Evolutionary conservation across 2,888 invertebrate genomes (phyloP).

Genomic region (Caenorhabditis macrosperma): DNA sequence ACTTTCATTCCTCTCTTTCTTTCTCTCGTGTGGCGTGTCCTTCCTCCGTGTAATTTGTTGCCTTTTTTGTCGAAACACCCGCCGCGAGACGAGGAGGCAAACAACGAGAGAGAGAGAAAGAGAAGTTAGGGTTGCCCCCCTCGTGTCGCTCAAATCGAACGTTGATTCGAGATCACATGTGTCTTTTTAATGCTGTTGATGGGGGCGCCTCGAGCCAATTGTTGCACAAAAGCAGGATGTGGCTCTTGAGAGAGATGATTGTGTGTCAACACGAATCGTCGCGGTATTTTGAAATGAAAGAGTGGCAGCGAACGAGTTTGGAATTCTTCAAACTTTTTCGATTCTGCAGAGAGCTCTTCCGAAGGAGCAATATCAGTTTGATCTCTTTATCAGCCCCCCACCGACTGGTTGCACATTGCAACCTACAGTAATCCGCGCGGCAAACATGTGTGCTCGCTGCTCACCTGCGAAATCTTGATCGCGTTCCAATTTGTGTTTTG

Average conservation of each 20-base stretch:
- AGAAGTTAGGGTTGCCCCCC: conserved; percentile 23
- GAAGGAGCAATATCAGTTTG: not conserved
- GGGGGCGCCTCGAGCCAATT: not conserved
- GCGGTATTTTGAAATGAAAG: not conserved
- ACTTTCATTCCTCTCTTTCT: conserved; percentile 7
- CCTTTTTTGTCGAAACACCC: conserved; percentile 21
- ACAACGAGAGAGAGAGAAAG: conserved; percentile 15
- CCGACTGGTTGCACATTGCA: not conserved
- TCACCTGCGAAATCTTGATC: conserved; percentile 66
- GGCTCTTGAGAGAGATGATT: conserved; percentile 2
- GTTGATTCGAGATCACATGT: conserved; percentile 10
- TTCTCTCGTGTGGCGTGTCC: not conserved
- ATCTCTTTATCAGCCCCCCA: not conserved
- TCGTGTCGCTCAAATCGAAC: conserved; percentile 5
- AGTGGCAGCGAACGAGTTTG: not conserved
- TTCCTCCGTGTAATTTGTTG: conserved; percentile 31
- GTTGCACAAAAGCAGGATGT: not conserved
- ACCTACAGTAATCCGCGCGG: conserved; percentile 27
- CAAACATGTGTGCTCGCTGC: conserved; percentile 27
- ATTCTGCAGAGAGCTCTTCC: not conserved
- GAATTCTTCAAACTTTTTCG: not conserved
- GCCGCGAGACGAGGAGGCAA: conserved; percentile 4
- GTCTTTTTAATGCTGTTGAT: not conserved
- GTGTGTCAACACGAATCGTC: not conserved
- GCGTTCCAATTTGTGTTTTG: conserved; percentile 66